Evolutionary conservation across 1,140 invertebrate species (phyloP), one percentile per base, ranked within the genome.

Genomic region (Hypothenemus hampei): DNA sequence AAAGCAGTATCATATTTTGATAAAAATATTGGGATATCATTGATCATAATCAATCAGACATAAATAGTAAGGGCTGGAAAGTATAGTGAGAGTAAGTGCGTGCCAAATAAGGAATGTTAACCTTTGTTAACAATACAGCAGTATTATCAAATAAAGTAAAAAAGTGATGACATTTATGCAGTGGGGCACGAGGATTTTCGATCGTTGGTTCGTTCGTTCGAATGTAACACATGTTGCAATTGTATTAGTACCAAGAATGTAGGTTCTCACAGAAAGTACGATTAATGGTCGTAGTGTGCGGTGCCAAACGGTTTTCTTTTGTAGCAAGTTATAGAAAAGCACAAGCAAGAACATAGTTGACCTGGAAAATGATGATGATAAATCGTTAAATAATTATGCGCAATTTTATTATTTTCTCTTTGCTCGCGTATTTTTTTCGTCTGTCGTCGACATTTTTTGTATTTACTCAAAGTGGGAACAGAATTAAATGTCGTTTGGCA

Each of bases 251-350:
- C 31, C 45, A 47, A 35, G 31, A 35, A 47, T 47, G 26, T 47
- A 47, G 45, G 45, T 47, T 47, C 45, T 20, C 45, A 47, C 45
- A 35, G 45, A 47, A 35, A 47, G 45, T 33, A 47, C 45, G 45
- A 47, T 47, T 47, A 47, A 47, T 47, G 45, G 29, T 33, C 15
- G 45, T 18, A n/a, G n/a, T 47, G 15, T 35, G 45, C 45, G 45
- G 29, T 47, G 45, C 45, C 45, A 47, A 47, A 47, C 45, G 45
- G 45, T 47, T 47, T 47, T 47, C 45, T 35, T 47, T 47, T 47
- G 45, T 47, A 19, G 13, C 13, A 47, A 47, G 7, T 47, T 47
- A 47, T 47, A 35, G 45, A 20, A 47, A 47, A 47, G 29, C 31
- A 47, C n/a, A n/a, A n/a, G n/a, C n/a, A n/a, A n/a, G 45, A 21